Base-by-base conservation (phyloP, 2,113 vertebrate species). In the Serilophus lunatus region DNA sequence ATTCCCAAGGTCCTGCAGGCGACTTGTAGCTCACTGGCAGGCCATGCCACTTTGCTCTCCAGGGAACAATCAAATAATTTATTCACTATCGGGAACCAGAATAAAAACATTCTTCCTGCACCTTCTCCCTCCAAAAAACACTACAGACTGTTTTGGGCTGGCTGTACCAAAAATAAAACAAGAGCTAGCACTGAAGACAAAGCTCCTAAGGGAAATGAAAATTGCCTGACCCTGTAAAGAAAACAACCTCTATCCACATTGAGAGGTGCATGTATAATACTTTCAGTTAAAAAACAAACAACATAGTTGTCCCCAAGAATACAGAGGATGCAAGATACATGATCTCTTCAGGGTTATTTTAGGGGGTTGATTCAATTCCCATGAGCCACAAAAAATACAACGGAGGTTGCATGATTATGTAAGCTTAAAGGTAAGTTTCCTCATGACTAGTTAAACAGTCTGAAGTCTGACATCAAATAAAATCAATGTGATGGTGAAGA, bases 61-160 rank as follows among this genome's bases (percentile, higher is more conserved):
- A 79, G 88, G 90, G 90, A 90, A 42, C 80, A 64, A 89, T 94
- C 76, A 75, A 63, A 88, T 71, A 13, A 72, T 92, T 92, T 88
- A 86, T 94, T 83, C 68, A 45, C 35, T 36, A 42, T 49, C 56
- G 88, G 69, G 51, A 96, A 82, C 18, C 60, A 69, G 14, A 66
- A 4, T 35, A n/a, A 74, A 94, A 92, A 66, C 25, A 44, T 8
- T 75, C 44, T 47, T 78, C 56, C 60, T 61, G 53, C 18, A 79
- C 26, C 40, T 72, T 80, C 68, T 93, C 38, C 45, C 79, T 85
- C 50, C 50, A 45, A 74, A 90, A 60, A 18, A 61, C 18, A 8
- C 18, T 53, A 47, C 19, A 49, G 26, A 22, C 17, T 36, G 31
- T 36, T 50, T 54, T 50, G 25, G n/a, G 44, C 26, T 82, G 25